Percentiles rank a stretch among this genome's conserved stretches.
Evolutionary conservation across 2,888 invertebrate genomes (phyloP).

Genomic region (Helobdella robusta): DNA sequence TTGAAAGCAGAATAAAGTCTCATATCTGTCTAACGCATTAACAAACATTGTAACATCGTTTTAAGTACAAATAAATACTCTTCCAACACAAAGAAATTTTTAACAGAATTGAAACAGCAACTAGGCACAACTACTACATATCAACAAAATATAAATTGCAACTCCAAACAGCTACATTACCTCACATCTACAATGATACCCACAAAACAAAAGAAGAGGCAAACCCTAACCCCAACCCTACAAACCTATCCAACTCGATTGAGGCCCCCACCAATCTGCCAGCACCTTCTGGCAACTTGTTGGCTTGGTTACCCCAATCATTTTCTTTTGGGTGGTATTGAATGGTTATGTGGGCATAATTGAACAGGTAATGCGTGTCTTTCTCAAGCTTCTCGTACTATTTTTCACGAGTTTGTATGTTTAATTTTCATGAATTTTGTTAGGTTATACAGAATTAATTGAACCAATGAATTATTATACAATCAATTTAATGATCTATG

Average conservation of each 20-base stretch:
- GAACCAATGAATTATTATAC: too few species aligned
- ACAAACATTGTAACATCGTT: too few species aligned
- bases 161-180: neutral
- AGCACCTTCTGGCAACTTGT: conserved; percentile 71
- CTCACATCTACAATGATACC: neutral
- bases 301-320: conserved; percentile 90
- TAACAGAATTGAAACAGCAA: neutral
- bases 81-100: too few species aligned
- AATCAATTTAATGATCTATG: too few species aligned
- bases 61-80: too few species aligned
- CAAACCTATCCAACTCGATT: conserved; percentile 51
- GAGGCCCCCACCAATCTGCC: conserved; percentile 61
- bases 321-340: conserved; percentile 74
- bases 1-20: too few species aligned
- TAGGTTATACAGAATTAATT: too few species aligned
- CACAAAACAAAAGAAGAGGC: neutral
- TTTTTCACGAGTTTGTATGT: too few species aligned
- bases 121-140: neutral
- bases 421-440: too few species aligned
- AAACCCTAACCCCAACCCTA: neutral
- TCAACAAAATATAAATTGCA: neutral
- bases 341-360: conserved; percentile 86
- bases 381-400: conserved; percentile 43
- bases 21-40: too few species aligned
- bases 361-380: conserved; percentile 81